phyloP scores from a whole-genome alignment of 2,888 invertebrate genomes.

The Cynaeus angustus region DNA sequence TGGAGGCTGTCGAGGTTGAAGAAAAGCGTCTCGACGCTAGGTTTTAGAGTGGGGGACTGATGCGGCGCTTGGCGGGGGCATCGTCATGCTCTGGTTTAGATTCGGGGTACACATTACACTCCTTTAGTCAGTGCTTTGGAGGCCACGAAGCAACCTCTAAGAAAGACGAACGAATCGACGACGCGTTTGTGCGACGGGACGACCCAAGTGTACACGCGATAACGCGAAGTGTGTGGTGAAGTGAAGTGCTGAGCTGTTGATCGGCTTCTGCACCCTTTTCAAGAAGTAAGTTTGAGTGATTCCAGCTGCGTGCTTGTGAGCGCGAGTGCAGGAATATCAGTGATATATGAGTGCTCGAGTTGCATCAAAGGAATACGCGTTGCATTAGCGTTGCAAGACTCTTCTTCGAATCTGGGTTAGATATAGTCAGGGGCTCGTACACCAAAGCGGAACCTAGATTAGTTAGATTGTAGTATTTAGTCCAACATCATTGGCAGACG shows the following conservation, averaged over 20 bases:
- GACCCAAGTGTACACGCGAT: constrained; percentile 65
- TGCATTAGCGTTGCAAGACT: constrained; percentile 15
- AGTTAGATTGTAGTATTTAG: constrained; percentile 36
- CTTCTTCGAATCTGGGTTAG: constrained; percentile 42
- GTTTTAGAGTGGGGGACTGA: constrained; percentile 53
- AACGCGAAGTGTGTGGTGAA: constrained; percentile 64
- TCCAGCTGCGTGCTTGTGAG: constrained; percentile 50
- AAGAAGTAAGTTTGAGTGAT: constrained; percentile 67
- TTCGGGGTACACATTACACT: constrained; percentile 67
- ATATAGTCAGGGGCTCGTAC: constrained; percentile 40
- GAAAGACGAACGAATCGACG: constrained; percentile 71
- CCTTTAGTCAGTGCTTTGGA: constrained; percentile 72
- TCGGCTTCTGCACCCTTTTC: constrained; percentile 61
- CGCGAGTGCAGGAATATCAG: constrained; percentile 53
- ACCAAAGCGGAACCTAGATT: constrained; percentile 32
- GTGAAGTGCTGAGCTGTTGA: constrained; percentile 65
- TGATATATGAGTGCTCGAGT: constrained; percentile 50
- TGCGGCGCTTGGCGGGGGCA: constrained; percentile 62
- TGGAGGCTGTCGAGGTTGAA: constrained; percentile 47
- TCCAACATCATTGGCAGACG: constrained; percentile 30
- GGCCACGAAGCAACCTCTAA: constrained; percentile 71
- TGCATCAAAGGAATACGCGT: constrained; percentile 45
- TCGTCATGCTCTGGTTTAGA: constrained; percentile 69
- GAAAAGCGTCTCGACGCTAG: constrained; percentile 59
- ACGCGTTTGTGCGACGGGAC: constrained; percentile 69